A percentile compares a stretch with the other conserved stretches of the same genome.
These are phyloP conservation scores for Tricholauxania praeusta DNA, from an alignment of 2,888 invertebrate species.

Conservation along the genomic window DNA sequence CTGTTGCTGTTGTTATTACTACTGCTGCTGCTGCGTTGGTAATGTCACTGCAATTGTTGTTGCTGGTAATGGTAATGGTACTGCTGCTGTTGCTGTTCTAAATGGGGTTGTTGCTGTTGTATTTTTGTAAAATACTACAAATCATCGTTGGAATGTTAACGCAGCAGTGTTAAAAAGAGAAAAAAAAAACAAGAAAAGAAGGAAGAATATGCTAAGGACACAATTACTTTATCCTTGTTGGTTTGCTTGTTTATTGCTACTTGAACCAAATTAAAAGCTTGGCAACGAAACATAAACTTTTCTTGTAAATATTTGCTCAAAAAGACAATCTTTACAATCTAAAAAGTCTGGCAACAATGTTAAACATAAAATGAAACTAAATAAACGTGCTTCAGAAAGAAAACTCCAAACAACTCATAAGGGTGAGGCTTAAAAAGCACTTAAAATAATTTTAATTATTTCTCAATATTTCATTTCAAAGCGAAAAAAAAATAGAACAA, in stretches of 20 bases:
- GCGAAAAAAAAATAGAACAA: too few species aligned
- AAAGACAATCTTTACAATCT: too few species aligned
- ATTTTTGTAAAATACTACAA: slow-evolving; percentile 14
- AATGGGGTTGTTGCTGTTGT: slow-evolving; percentile 27
- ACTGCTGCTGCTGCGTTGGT: slow-evolving; percentile 20
- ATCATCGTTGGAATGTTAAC: background rate
- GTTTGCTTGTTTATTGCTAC: background rate
- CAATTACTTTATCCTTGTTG: slow-evolving; percentile 6
- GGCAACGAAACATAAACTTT: too few species aligned
- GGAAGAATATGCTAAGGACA: slow-evolving; percentile 19
- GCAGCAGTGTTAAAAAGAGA: background rate
- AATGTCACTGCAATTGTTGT: slow-evolving; percentile 38
- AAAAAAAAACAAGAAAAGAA: slow-evolving; percentile 10
- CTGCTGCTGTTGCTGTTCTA: slow-evolving; percentile 18
- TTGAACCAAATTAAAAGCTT: too few species aligned
- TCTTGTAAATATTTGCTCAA: too few species aligned
- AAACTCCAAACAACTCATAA: too few species aligned
- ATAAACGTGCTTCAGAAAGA: too few species aligned
- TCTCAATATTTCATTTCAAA: too few species aligned
- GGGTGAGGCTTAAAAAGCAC: too few species aligned
- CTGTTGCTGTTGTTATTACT: slow-evolving; percentile 2
- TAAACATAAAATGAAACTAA: too few species aligned
- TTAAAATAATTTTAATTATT: too few species aligned
- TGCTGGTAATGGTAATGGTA: slow-evolving; percentile 37
- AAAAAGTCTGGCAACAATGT: too few species aligned